Base-by-base conservation (phyloP, 2,113 vertebrate genomes). In the Monopterus albus region DNA sequence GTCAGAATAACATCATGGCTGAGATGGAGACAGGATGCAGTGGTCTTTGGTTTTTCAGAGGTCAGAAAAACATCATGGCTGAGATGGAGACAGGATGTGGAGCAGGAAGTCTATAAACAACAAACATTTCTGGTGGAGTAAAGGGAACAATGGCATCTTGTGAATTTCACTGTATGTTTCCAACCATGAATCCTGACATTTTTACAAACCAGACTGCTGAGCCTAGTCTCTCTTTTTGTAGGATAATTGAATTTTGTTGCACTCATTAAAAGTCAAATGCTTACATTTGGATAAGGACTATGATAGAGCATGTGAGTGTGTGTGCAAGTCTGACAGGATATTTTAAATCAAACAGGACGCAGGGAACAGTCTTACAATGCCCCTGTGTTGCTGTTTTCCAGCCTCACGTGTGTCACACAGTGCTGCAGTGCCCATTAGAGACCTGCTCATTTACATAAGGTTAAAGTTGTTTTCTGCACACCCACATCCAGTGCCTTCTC, bases 1-100 rank as follows among this genome's bases (percentile, higher is more conserved):
- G 81, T 82, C 65, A 49, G 17, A 13, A 9, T 65, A 64, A 42
- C 47, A 68, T 69, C 68, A 49, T 14, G 0, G 47, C 73, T 52
- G 50, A 63, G 70, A 78, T 17, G 38, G 78, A 75, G 79, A 68
- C 79, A 85, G 89, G 89, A 91, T 81, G 78, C n/a, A n/a, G n/a
- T n/a, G n/a, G n/a, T n/a, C n/a, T n/a, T n/a, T n/a, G n/a, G n/a
- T n/a, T n/a, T n/a, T n/a, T n/a, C n/a, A n/a, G n/a, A n/a, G n/a
- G 81, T 82, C 65, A 49, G 17, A 13, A 9, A 62, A 64, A 42
- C 47, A 68, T 69, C 68, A 49, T 14, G 0, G 47, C 73, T 52
- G 50, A 63, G 70, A 78, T 17, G 38, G 78, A 75, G 79, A 68
- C 79, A 85, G 89, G 89, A 91, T 81, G 78, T 15, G 31, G 28